Evolutionary conservation across 2,888 invertebrate genomes (phyloP).

Genomic region (Zootermopsis nevadensis): DNA sequence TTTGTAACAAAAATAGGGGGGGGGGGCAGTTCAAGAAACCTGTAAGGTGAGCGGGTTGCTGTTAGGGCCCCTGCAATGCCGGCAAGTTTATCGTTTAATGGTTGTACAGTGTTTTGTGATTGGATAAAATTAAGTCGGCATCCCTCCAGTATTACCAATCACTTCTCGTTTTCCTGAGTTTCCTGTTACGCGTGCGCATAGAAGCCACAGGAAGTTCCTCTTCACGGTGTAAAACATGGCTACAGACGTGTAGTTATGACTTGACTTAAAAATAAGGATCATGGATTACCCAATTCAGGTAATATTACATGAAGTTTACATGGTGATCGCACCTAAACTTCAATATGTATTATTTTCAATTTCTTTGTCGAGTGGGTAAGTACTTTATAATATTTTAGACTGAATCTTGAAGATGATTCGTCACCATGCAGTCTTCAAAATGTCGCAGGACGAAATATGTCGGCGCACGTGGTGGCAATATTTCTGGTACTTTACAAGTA

Average conservation of each 20-base stretch:
- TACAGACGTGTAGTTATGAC: constrained; percentile 51
- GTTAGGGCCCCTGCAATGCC: constrained; percentile 3
- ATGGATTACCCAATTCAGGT: constrained; percentile 54
- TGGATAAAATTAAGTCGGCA: not conserved
- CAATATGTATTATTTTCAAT: not conserved
- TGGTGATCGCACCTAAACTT: not conserved
- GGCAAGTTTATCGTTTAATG: not conserved
- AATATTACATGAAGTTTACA: constrained; percentile 30
- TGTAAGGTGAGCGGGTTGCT: not conserved
- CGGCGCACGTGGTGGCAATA: constrained; percentile 44
- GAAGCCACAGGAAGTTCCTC: constrained; percentile 38
- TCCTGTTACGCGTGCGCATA: constrained; percentile 6
- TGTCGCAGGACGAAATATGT: constrained; percentile 45
- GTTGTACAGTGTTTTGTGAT: not conserved
- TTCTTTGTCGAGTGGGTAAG: not conserved
- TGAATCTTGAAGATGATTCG: constrained; percentile 43
- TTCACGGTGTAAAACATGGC: constrained; percentile 37
- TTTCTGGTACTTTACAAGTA: not conserved
- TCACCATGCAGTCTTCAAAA: constrained; percentile 47
- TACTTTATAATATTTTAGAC: not conserved
- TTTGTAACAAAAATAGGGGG: too few species aligned
- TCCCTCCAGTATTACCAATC: not conserved
- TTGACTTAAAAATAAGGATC: constrained; percentile 51
- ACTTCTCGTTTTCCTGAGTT: not conserved
- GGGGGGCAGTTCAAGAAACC: not conserved